These are phyloP conservation scores for Oceanodroma tethys DNA, from an alignment of 2,113 vertebrate genomes.

Conservation along the genomic window DNA sequence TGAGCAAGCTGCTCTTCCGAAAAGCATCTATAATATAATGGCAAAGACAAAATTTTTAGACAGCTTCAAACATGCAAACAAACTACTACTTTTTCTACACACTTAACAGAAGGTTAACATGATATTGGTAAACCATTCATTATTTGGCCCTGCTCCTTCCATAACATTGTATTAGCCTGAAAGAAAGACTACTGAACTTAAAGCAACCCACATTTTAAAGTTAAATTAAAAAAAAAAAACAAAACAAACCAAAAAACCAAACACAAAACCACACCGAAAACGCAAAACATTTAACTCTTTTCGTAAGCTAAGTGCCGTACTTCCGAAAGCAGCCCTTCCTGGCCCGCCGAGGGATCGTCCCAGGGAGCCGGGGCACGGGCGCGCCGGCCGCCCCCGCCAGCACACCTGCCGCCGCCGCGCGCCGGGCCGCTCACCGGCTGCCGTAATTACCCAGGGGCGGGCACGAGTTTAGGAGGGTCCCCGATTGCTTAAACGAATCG, in stretches of 20 bases:
- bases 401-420: fast-evolving
- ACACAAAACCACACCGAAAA: background rate
- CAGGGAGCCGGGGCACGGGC: fast-evolving
- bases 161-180: fast-evolving
- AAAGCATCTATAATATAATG: fast-evolving
- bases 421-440: no score
- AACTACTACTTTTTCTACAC: fast-evolving
- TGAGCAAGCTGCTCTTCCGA: background rate
- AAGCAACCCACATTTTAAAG: background rate
- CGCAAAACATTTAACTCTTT: background rate
- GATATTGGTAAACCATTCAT: fast-evolving
- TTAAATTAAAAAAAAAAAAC: background rate
- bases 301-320: fast-evolving
- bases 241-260: no score
- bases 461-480: no score
- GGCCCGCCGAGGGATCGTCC: fast-evolving
- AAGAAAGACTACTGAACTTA: no score
- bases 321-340: fast-evolving
- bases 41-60: background rate
- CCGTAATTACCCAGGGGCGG: fast-evolving
- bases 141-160: background rate
- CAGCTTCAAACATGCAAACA: fast-evolving
- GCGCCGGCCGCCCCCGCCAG: fast-evolving
- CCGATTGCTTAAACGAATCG: background rate
- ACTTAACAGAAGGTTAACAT: fast-evolving